A percentile compares a stretch with the other conserved stretches of the same genome.
Evolutionary conservation across 2,113 vertebrate genomes (phyloP).

Genomic region (Heterocephalus glaber): DNA sequence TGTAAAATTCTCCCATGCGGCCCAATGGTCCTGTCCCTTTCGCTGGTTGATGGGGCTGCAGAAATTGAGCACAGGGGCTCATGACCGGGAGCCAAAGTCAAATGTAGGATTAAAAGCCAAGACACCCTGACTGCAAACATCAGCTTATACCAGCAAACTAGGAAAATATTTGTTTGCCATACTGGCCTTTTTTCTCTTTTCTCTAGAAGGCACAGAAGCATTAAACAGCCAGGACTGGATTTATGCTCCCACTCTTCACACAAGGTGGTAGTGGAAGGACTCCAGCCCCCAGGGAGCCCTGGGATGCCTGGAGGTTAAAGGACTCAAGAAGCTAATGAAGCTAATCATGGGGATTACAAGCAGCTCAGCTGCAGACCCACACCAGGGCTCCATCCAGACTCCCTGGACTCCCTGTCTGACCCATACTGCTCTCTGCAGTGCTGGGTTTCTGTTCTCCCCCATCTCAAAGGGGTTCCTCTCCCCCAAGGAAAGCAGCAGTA

Average conservation of each 20-base stretch:
- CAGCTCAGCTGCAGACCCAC: background rate
- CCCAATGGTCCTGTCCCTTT: background rate
- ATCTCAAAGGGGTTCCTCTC: background rate
- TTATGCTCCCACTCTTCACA: background rate
- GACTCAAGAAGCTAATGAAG: no score
- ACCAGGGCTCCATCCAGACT: background rate
- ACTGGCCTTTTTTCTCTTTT: background rate
- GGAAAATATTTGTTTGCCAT: background rate
- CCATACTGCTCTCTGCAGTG: background rate
- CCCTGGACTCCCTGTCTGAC: background rate
- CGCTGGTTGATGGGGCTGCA: rapidly evolving
- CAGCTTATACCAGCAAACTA: background rate
- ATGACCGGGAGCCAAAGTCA: background rate
- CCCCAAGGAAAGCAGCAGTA: background rate
- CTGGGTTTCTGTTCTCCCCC: background rate
- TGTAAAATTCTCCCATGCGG: rapidly evolving
- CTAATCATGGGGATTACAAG: background rate
- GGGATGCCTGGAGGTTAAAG: background rate
- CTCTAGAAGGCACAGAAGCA: background rate
- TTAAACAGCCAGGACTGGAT: background rate
- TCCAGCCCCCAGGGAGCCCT: rapidly evolving
- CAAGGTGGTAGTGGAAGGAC: background rate
- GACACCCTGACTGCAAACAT: background rate
- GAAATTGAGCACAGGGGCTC: background rate
- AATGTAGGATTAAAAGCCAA: background rate